Conservation (phyloP, 2,797 vertebrate genomes). For the Gadopsis marmoratus region DNA sequence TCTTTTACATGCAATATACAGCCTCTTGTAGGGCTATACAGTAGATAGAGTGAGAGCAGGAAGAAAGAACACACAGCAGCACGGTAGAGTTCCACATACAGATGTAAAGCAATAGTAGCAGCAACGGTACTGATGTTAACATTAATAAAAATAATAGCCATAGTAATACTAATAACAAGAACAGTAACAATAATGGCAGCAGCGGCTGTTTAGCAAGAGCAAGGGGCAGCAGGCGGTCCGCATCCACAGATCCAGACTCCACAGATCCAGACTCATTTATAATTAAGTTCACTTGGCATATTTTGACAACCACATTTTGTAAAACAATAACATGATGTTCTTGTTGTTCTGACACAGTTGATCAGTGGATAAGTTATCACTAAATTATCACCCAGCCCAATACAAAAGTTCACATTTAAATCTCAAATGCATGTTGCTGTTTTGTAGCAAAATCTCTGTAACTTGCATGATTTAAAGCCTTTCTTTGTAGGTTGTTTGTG, state of each 20-base stretch:
- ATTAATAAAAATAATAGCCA: too few relatives aligned
- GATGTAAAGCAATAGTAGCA: too few relatives aligned
- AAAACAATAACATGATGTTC: not conserved
- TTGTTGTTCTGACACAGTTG: not conserved
- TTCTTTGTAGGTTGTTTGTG: conserved; percentile 91
- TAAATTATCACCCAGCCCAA: not conserved
- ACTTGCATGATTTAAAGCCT: not conserved
- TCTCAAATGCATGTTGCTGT: not conserved
- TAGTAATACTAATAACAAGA: too few relatives aligned
- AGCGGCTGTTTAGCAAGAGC: too few relatives aligned
- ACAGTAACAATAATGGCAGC: too few relatives aligned
- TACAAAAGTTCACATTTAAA: not conserved
- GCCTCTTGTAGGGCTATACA: not conserved
- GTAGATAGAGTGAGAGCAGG: not conserved
- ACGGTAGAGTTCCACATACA: too few relatives aligned
- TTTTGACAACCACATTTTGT: not conserved
- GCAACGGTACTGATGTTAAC: too few relatives aligned
- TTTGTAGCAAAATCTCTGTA: not conserved
- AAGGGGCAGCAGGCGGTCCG: too few relatives aligned
- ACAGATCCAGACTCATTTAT: too few relatives aligned
- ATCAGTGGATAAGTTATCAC: not conserved
- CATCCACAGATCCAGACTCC: too few relatives aligned
- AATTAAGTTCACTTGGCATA: too few relatives aligned
- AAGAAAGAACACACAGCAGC: too few relatives aligned
- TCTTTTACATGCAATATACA: not conserved